Percentiles rank a stretch among this genome's conserved stretches.
Conservation (phyloP, 2,888 invertebrate species). For the Mimumesa dahlbomi region DNA sequence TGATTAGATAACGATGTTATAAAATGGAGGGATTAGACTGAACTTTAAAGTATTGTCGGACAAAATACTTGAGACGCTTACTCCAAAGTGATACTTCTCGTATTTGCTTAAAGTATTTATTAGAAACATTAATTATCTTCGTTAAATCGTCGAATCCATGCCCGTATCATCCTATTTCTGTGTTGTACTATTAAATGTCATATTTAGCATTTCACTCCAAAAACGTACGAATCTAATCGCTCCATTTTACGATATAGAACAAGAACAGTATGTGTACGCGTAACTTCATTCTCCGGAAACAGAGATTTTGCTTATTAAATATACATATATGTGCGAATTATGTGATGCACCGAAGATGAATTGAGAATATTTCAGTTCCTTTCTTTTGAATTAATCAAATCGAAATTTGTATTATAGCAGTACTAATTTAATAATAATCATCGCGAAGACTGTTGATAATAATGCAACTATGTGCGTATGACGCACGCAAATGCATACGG, state of each 20-base stretch:
- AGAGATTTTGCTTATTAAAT: conserved; percentile 9
- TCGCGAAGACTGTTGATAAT: no score
- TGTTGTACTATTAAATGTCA: neutral
- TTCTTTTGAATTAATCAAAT: conserved; percentile 14
- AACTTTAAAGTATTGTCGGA: neutral
- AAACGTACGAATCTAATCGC: conserved; percentile 37
- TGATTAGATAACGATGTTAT: conserved; percentile 24
- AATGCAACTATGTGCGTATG: conserved; percentile 30
- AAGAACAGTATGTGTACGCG: conserved; percentile 29
- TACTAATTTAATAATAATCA: no score
- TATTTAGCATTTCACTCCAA: conserved; percentile 1
- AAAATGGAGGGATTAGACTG: conserved; percentile 60
- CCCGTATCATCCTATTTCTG: neutral
- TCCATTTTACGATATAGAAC: conserved; percentile 54
- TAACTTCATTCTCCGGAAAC: conserved; percentile 14
- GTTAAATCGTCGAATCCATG: neutral
- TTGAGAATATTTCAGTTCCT: conserved; percentile 5
- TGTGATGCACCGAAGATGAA: conserved; percentile 1
- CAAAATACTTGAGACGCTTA: neutral
- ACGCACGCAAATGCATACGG: conserved; percentile 38
- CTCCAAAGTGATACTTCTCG: neutral
- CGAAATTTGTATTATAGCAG: conserved; percentile 3
- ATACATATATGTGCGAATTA: conserved; percentile 8
- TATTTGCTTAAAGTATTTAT: conserved; percentile 12
- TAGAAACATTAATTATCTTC: conserved; percentile 4